Evolutionary conservation across 2,113 vertebrate genomes (phyloP).

Genomic region (Vidua macroura): DNA sequence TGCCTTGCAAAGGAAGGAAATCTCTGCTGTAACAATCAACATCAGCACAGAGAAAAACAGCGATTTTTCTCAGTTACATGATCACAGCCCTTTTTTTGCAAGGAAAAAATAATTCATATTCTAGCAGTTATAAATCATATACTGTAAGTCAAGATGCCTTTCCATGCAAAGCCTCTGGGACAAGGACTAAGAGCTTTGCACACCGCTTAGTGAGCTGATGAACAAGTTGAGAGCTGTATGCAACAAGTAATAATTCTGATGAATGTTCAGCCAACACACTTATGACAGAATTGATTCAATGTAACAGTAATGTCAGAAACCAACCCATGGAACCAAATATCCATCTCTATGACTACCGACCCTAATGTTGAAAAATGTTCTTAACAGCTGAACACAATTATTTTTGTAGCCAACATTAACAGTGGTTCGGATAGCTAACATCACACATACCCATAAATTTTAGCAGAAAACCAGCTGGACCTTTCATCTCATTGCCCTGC

Average conservation of each 20-base stretch:
- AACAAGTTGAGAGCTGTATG: neutral
- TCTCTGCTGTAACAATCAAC: neutral
- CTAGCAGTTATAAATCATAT: neutral
- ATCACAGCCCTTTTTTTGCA: neutral
- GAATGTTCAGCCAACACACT: neutral
- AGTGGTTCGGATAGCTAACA: neutral
- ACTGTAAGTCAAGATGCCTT: neutral
- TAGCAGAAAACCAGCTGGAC: neutral
- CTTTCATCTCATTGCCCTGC: neutral
- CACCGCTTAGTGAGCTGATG: neutral
- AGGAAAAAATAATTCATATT: neutral
- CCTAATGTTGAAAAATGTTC: neutral
- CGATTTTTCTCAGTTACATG: neutral
- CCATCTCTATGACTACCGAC: neutral
- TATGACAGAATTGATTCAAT: neutral
- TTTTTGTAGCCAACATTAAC: neutral
- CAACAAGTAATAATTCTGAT: conserved; percentile 15
- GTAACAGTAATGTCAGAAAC: neutral
- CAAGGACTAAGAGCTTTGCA: neutral
- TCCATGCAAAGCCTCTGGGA: neutral
- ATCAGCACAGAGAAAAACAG: neutral
- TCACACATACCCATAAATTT: neutral
- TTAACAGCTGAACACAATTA: neutral
- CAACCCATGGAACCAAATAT: neutral
- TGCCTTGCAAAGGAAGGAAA: neutral